Conservation (phyloP, 92 coral and sea anemone genomes). For the Bergia sp. region DNA sequence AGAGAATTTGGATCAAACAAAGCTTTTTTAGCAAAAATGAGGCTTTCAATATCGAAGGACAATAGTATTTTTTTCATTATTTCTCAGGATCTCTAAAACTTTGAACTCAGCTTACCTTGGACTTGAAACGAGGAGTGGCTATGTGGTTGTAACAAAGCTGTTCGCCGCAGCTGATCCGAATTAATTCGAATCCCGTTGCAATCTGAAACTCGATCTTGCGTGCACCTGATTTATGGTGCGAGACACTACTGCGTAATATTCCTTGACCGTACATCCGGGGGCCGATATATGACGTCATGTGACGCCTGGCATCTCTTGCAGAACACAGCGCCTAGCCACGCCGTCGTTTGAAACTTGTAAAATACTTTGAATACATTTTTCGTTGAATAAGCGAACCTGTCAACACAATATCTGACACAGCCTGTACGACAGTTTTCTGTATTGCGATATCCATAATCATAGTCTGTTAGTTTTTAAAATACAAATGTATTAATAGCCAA, state of each 20-base stretch:
- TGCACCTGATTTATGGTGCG: neutral
- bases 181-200: neutral
- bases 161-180: neutral
- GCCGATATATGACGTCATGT: slow-evolving; percentile 10
- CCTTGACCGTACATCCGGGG: neutral
- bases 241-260: neutral
- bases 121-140: neutral
- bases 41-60: neutral
- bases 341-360: neutral
- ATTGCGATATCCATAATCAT: neutral
- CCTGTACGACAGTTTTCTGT: neutral
- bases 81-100: neutral
- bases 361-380: no score
- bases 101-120: neutral
- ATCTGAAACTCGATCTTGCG: neutral
- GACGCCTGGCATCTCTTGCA: neutral
- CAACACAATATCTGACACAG: no score
- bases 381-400: neutral
- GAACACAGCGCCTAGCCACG: neutral
- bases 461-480: no score
- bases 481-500: no score
- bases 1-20: no score
- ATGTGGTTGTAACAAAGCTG: neutral
- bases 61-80: neutral
- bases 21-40: no score